Conservation (phyloP, 2,888 invertebrate genomes). For the Kuschelorhynchus macadamiae region DNA sequence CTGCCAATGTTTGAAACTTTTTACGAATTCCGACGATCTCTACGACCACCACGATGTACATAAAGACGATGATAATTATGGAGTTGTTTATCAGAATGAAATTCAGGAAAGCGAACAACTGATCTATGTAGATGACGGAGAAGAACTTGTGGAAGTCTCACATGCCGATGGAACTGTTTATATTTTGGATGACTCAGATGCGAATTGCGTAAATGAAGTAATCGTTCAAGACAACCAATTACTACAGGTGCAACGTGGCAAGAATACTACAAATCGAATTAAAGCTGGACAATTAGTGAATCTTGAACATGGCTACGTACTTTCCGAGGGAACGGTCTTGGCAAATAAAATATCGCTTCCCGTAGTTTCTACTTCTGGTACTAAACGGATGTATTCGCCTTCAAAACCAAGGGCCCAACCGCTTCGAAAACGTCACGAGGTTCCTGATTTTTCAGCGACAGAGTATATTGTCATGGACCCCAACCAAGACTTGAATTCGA, state of each 20-base stretch:
- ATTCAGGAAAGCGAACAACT: constrained; percentile 53
- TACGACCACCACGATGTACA: constrained; percentile 64
- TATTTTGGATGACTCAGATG: constrained; percentile 63
- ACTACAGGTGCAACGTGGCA: constrained; percentile 1
- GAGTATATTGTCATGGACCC: constrained; percentile 62
- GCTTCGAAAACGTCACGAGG: constrained; percentile 62
- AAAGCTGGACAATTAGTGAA: constrained; percentile 58
- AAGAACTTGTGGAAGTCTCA: constrained; percentile 58
- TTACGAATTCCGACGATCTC: constrained; percentile 60
- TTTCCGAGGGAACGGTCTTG: constrained; percentile 38
- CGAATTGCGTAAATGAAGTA: constrained; percentile 62
- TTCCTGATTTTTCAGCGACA: constrained; percentile 66
- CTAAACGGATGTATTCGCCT: constrained; percentile 24
- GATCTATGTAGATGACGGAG: constrained; percentile 57
- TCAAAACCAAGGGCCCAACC: constrained; percentile 57
- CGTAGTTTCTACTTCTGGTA: constrained; percentile 39
- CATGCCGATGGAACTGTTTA: constrained; percentile 59
- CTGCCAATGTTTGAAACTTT: constrained; percentile 62
- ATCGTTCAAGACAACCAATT: constrained; percentile 62
- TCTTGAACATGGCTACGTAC: constrained; percentile 65
- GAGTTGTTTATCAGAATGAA: constrained; percentile 25
- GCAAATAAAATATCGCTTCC: constrained; percentile 44
- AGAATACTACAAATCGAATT: constrained; percentile 22
- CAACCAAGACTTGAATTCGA: constrained; percentile 63
- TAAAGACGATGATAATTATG: constrained; percentile 52